phyloP scores from a whole-genome alignment of 2,797 vertebrate species.

The Lindbergichthys nudifrons region DNA sequence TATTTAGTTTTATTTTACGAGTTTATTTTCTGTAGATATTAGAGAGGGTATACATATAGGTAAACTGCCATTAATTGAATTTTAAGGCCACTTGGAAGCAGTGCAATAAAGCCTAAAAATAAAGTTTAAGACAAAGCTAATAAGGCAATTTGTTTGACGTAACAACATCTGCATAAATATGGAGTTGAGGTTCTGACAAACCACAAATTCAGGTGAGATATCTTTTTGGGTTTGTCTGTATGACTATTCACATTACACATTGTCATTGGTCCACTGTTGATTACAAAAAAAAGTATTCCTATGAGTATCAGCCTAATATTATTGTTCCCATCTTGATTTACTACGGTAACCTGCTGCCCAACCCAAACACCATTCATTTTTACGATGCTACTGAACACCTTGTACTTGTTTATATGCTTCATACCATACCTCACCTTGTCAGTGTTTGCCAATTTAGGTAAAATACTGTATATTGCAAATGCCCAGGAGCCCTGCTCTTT shows the following conservation, averaged over 20 bases:
- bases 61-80: neutral
- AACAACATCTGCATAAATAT: neutral
- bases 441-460: conserved; percentile 23
- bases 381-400: neutral
- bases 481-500: conserved; percentile 20
- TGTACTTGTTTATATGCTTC: conserved; percentile 13
- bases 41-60: neutral
- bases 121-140: neutral
- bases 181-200: neutral
- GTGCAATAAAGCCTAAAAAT: neutral
- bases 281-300: neutral
- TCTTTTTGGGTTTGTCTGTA: neutral
- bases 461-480: conserved; percentile 33
- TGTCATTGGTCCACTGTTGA: neutral
- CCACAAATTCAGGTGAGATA: neutral
- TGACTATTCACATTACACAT: neutral
- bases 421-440: conserved; percentile 23
- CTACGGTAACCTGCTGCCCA: neutral
- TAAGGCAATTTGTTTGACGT: no score
- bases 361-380: neutral
- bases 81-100: neutral
- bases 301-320: neutral
- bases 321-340: neutral
- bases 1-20: neutral
- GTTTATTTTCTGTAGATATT: neutral